Conservation (phyloP, 2,797 vertebrate genomes). For the Lindbergichthys nudifrons region DNA sequence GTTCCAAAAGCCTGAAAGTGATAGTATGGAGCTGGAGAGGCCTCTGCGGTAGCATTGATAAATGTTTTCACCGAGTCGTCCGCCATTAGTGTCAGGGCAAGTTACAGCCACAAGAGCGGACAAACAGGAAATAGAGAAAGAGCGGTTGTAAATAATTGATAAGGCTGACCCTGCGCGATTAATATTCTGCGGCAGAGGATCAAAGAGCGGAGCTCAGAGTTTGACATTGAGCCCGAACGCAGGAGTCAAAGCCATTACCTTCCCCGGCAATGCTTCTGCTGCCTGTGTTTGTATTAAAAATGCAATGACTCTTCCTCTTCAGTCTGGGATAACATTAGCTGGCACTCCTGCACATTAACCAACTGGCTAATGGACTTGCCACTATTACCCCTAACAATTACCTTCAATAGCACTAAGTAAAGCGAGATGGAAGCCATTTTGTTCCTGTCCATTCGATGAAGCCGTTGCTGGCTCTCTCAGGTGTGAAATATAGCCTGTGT, state of each 20-base stretch:
- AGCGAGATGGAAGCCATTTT: conserved; percentile 75
- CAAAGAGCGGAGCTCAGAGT: conserved; percentile 72
- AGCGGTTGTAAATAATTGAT: conserved; percentile 84
- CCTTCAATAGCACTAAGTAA: conserved; percentile 55
- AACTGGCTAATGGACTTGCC: conserved; percentile 72
- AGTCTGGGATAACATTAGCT: conserved; percentile 56
- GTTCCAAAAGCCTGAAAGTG: conserved; percentile 73
- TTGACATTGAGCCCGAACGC: conserved; percentile 78
- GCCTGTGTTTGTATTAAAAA: conserved; percentile 73
- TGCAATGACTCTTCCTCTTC: conserved; percentile 61
- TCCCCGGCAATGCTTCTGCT: conserved; percentile 39
- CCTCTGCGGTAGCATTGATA: conserved; percentile 77
- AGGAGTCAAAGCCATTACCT: conserved; percentile 80
- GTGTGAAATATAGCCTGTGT: conserved; percentile 74
- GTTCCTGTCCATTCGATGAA: conserved; percentile 70
- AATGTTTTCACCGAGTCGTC: conserved; percentile 79
- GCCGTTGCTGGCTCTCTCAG: conserved; percentile 68
- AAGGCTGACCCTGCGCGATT: conserved; percentile 78
- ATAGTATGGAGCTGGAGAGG: conserved; percentile 62
- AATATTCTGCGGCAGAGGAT: conserved; percentile 79
- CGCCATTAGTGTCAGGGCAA: conserved; percentile 82
- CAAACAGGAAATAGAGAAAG: conserved; percentile 82
- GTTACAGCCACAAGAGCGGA: conserved; percentile 77
- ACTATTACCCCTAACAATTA: conserved; percentile 64
- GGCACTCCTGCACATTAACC: conserved; percentile 71